Base-by-base conservation (phyloP, 2,888 invertebrate genomes). In the Rhorus exstirpatorius region DNA sequence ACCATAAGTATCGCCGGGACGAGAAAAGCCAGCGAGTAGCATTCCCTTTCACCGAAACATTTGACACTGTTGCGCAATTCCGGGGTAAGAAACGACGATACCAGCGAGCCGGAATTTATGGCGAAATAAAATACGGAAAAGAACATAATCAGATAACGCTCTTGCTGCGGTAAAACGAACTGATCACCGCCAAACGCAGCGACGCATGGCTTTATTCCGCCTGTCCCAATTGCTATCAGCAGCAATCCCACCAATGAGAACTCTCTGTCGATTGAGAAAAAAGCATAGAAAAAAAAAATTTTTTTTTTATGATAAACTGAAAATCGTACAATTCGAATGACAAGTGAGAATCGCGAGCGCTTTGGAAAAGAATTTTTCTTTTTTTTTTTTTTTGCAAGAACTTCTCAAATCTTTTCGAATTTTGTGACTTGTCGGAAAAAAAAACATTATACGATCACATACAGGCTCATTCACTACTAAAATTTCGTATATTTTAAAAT, bases 101-200 rank as follows among this genome's bases (percentile, higher is more conserved):
- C 94, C 70, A 98, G 94, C 85, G 98, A 97, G 7, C 99, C 99
- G 0, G 96, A 95, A 92, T 99, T 99, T 90, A 99, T 99, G 58
- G 98, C 94, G 90, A 99, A 98, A 93, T 99, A 99, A 93, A 99
- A 99, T 0, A 98, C 93, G 0, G 98, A 98, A 93, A 99, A 99
- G 93, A 98, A 99, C 80, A 95, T 95, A 14, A 96, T 96, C 80
- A 98, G 93, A 90, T 97, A 96, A 87, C 93, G 94, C 87, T 96
- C 96, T 93, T 98, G 97, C 85, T 97, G 96, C 98, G 96, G 96
- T 10, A 96, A 92, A n/a, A 94, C 93, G 89, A 97, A 97, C 94
- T 97, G 97, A 90, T 97, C 97, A 4, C 97, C 97, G 3, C 97
- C 97, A 90, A 98, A 97, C 0, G 97, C 96, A 4, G 97, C 95